phyloP scores from a whole-genome alignment of 1,140 invertebrate genomes.

The Frieseomelitta varia region DNA sequence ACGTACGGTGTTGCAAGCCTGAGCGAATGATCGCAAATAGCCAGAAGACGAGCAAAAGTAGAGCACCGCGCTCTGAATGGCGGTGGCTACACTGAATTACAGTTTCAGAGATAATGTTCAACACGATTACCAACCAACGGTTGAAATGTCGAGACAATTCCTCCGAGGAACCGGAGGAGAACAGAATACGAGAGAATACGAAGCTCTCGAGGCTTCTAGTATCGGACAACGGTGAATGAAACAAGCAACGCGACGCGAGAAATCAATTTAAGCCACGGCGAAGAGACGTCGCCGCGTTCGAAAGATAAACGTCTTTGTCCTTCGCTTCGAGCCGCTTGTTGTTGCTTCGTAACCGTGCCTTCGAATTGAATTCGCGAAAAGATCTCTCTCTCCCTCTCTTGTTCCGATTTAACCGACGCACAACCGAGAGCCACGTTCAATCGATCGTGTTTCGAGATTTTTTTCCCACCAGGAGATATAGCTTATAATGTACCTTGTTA shows the following conservation, averaged over 20 bases:
- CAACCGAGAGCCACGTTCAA: too few relatives aligned
- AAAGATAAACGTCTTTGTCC: constrained; percentile 67
- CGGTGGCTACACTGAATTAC: not conserved
- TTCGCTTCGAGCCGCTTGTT: constrained; percentile 14
- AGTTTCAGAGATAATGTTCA: not conserved
- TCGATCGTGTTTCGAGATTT: too few relatives aligned
- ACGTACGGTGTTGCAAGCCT: too few relatives aligned
- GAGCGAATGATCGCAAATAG: not conserved
- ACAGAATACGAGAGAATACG: not conserved
- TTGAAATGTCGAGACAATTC: not conserved
- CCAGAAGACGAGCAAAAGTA: not conserved
- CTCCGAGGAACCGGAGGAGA: too few relatives aligned
- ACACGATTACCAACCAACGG: not conserved
- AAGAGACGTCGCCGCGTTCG: constrained; percentile 23
- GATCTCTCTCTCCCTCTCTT: too few relatives aligned
- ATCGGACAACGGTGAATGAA: not conserved
- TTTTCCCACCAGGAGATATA: too few relatives aligned
- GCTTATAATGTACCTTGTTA: too few relatives aligned
- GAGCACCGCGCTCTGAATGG: too few relatives aligned
- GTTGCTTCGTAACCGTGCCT: constrained; percentile 54
- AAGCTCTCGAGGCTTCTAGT: not conserved
- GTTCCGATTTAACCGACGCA: too few relatives aligned
- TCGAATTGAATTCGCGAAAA: not conserved
- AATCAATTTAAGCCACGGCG: constrained; percentile 44
- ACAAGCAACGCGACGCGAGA: constrained; percentile 6